phyloP scores from a whole-genome alignment of 2,113 vertebrate species.

The Sitta europaea region DNA sequence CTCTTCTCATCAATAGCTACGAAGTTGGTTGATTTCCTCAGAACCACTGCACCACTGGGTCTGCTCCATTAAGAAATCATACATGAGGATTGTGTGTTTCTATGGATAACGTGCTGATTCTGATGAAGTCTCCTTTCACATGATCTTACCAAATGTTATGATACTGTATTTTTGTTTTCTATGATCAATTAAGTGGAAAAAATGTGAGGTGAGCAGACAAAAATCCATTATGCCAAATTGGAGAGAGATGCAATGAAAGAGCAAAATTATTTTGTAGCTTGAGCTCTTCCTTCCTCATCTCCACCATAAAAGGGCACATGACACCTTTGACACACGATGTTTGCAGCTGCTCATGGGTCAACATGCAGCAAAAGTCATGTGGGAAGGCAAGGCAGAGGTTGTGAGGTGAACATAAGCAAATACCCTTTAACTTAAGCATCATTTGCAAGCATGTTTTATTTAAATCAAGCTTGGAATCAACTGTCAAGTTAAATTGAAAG shows the following conservation, averaged over 20 bases:
- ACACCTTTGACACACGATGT: background rate
- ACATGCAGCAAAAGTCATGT: background rate
- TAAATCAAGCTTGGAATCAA: background rate
- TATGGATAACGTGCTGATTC: background rate
- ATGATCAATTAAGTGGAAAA: background rate
- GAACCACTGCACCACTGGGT: background rate
- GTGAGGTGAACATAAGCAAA: background rate
- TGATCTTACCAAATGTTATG: background rate
- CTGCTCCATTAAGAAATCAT: background rate
- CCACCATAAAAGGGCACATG: background rate
- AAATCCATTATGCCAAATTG: fast-evolving
- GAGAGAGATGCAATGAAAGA: background rate
- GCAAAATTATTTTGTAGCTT: background rate
- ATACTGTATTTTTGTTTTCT: background rate
- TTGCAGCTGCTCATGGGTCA: background rate
- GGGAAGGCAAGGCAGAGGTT: background rate
- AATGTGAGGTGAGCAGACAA: background rate
- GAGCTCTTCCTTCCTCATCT: background rate
- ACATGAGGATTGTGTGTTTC: background rate
- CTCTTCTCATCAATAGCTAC: background rate
- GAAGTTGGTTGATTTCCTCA: background rate
- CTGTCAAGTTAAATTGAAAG: background rate
- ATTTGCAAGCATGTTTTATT: background rate
- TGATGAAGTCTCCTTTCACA: background rate
- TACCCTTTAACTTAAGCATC: background rate